A percentile compares a stretch with the other conserved stretches of the same genome.
These are phyloP conservation scores for Leptopilina drosophilae DNA, from an alignment of 2,888 invertebrate genomes.

Conservation along the genomic window DNA sequence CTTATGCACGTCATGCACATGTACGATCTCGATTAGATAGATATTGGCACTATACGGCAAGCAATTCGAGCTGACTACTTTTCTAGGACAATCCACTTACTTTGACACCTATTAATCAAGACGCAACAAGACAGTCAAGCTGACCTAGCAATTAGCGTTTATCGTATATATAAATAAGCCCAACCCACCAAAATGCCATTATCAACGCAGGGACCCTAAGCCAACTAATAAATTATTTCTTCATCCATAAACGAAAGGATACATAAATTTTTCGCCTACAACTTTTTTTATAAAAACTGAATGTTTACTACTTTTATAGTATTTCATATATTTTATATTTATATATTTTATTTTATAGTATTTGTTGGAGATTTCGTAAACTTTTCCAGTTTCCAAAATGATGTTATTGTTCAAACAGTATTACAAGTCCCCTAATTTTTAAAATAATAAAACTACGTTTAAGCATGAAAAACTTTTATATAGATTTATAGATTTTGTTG, in stretches of 20 bases:
- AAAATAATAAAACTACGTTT: no score
- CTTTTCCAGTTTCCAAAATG: no score
- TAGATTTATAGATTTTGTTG: no score
- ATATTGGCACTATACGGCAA: constrained; percentile 22
- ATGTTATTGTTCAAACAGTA: no score
- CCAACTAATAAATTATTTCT: constrained; percentile 32
- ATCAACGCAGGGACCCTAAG: constrained; percentile 14
- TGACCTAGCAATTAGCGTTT: constrained; percentile 42
- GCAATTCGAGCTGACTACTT: constrained; percentile 32
- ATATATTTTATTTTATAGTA: no score
- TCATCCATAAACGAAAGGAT: constrained; percentile 12
- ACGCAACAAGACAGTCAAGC: constrained; percentile 42
- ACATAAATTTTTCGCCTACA: neutral
- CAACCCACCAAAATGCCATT: constrained; percentile 37
- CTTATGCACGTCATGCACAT: constrained; percentile 18
- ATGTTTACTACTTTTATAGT: neutral
- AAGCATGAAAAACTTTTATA: no score
- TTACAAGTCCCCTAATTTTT: no score
- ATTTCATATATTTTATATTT: no score
- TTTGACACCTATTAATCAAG: constrained; percentile 36
- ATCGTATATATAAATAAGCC: constrained; percentile 2
- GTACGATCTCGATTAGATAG: constrained; percentile 28
- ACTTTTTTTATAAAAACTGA: neutral
- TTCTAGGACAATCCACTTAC: constrained; percentile 45
- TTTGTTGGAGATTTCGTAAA: no score